phyloP scores from a whole-genome alignment of 2,888 invertebrate species.

The Galerucella calmariensis region DNA sequence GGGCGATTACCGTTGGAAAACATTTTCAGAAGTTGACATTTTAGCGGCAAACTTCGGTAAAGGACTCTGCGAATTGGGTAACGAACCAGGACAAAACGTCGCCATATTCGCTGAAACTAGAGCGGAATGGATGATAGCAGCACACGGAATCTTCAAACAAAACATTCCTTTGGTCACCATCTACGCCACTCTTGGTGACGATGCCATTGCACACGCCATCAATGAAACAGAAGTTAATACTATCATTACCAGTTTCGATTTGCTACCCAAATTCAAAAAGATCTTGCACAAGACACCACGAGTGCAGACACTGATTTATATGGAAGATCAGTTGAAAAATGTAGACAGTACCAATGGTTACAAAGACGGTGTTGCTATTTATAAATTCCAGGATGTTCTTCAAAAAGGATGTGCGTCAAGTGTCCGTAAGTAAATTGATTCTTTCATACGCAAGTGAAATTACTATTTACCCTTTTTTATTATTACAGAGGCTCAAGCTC shows the following conservation, averaged over 20 bases:
- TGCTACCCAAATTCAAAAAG: slow-evolving; percentile 89
- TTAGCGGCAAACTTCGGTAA: slow-evolving; percentile 83
- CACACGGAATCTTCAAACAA: slow-evolving; percentile 95
- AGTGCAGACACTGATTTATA: slow-evolving; percentile 84
- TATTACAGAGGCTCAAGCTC: slow-evolving; percentile 62
- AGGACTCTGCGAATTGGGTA: slow-evolving; percentile 85
- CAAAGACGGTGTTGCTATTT: slow-evolving; percentile 77
- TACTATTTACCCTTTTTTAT: not conserved
- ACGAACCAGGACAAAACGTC: slow-evolving; percentile 78
- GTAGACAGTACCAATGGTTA: slow-evolving; percentile 76
- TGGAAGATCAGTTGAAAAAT: slow-evolving; percentile 86
- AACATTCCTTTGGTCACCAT: slow-evolving; percentile 97
- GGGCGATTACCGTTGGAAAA: slow-evolving; percentile 93
- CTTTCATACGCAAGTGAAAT: no score
- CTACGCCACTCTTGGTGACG: slow-evolving; percentile 94
- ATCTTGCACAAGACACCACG: slow-evolving; percentile 78
- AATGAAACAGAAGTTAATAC: slow-evolving; percentile 96
- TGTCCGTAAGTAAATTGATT: slow-evolving; percentile 60
- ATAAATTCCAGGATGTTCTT: slow-evolving; percentile 80
- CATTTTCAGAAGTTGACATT: slow-evolving; percentile 81
- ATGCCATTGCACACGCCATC: slow-evolving; percentile 95
- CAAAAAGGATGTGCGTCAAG: slow-evolving; percentile 66
- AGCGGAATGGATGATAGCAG: slow-evolving; percentile 97
- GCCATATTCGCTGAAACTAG: slow-evolving; percentile 97
- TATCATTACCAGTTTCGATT: slow-evolving; percentile 91